Percentiles rank a stretch among this genome's conserved stretches.
phyloP scores from a whole-genome alignment of 2,797 vertebrate genomes.

The Mus minutoides region DNA sequence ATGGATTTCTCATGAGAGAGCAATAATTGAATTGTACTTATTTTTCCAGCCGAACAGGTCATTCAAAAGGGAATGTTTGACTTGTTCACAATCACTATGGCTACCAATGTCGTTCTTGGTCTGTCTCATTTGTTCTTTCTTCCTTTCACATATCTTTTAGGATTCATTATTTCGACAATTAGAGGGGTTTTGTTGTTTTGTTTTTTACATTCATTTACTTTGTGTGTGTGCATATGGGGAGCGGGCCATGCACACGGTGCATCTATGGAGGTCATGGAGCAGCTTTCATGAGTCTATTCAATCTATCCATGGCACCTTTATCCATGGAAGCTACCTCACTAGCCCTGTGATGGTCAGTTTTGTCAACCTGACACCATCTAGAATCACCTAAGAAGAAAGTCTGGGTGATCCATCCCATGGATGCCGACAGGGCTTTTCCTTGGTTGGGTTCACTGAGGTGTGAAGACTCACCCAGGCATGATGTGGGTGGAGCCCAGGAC shows the following conservation, averaged over 20 bases:
- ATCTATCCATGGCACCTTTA: not conserved
- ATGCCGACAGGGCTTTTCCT: not conserved
- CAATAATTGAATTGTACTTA: not conserved
- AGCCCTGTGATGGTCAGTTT: not conserved
- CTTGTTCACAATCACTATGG: not conserved
- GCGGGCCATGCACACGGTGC: not conserved
- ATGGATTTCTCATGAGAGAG: not conserved
- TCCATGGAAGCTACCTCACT: not conserved
- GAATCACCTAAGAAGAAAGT: not conserved
- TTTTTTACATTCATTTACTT: not conserved
- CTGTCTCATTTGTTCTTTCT: not conserved
- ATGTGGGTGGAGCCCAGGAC: not conserved
- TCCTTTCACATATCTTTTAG: not conserved
- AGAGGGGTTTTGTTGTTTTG: no score
- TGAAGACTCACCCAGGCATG: not conserved
- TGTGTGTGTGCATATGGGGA: not conserved
- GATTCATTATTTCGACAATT: not conserved
- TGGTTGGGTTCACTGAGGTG: not conserved
- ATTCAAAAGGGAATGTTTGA: conserved; percentile 1
- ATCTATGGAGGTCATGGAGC: not conserved
- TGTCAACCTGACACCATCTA: not conserved
- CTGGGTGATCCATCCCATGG: fast-evolving
- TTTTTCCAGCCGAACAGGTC: not conserved
- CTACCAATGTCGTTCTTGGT: not conserved
- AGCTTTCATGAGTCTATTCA: not conserved